These are phyloP conservation scores for Porites australiensis DNA, from an alignment of 64 coral and sea anemone species.

Conservation along the genomic window DNA sequence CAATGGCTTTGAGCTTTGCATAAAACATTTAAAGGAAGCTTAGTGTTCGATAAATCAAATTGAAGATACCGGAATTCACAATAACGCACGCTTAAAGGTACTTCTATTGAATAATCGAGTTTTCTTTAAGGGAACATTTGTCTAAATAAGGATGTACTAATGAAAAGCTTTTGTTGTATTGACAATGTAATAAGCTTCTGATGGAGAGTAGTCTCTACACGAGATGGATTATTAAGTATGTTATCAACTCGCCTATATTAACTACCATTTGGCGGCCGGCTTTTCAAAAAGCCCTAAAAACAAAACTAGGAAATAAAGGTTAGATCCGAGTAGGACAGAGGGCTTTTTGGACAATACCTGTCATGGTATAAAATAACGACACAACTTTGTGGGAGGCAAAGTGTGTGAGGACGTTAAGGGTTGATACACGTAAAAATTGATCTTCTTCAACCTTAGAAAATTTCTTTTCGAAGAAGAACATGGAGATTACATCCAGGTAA, in stretches of 20 bases:
- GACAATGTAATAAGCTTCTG: constrained; percentile 51
- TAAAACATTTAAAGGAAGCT: constrained; percentile 49
- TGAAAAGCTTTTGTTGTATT: constrained; percentile 58
- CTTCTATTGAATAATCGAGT: constrained; percentile 48
- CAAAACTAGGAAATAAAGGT: constrained; percentile 56
- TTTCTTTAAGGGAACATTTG: constrained; percentile 61
- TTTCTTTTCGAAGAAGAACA: not conserved
- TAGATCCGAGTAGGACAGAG: constrained; percentile 38
- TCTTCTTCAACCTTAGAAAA: not conserved
- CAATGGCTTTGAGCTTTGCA: constrained; percentile 26
- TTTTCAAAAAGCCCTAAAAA: constrained; percentile 50
- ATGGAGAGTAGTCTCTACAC: not conserved
- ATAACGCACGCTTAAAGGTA: constrained; percentile 35
- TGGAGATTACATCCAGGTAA: constrained; percentile 3
- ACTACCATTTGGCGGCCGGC: constrained; percentile 13
- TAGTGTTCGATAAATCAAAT: constrained; percentile 29
- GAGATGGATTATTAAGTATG: constrained; percentile 48
- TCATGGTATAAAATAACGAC: constrained; percentile 35
- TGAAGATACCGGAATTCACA: constrained; percentile 57
- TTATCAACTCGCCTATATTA: constrained; percentile 38
- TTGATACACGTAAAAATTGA: too few species aligned
- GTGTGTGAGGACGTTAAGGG: not conserved
- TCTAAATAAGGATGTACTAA: constrained; percentile 49
- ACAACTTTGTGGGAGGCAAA: constrained; percentile 20
- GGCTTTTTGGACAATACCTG: constrained; percentile 37